Evolutionary conservation across 2,888 invertebrate species (phyloP), one percentile per base, ranked within the genome.

Genomic region (Julus scanicus): DNA sequence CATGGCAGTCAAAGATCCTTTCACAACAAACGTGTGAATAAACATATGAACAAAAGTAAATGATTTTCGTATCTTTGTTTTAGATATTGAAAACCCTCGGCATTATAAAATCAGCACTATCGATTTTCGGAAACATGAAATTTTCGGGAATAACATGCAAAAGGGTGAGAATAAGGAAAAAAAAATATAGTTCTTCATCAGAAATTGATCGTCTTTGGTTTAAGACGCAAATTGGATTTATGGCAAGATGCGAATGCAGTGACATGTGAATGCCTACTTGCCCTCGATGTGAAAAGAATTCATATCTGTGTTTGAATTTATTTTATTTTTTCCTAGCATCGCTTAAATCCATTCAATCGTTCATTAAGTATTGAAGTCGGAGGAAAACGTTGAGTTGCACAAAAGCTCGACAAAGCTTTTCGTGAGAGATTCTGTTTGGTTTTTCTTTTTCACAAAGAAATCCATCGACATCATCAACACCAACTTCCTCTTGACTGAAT

Each of bases 151-250:
- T n/a, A n/a, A n/a, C n/a, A n/a, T n/a, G n/a, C n/a, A n/a, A n/a
- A n/a, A n/a, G n/a, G n/a, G n/a, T n/a, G n/a, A 63, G 2, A n/a
- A 63, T 5, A n/a, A 84, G 39, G 39, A 6, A 17, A 37, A 17
- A 37, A 37, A 84, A 84, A 37, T 37, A 40, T 17, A 9, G 4
- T 37, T 17, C 6, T 37, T 20, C 20, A 20, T 53, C 53, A 15
- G 20, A 63, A 63, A 63, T 63, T 63, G 63, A 63, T 63, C 20
- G 63, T 63, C 63, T 20, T 63, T 63, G n/a, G 63, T 20, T 63
- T 20, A 53, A 53, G 53, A 53, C 53, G 8, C 20, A 63, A 63
- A 63, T 63, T 63, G 63, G 63, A 63, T 63, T 63, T 20, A 63
- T 15, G 5, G 20, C 63, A 63, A 49, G 49, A 49, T 49, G 13